phyloP scores from a whole-genome alignment of 2,113 vertebrate genomes.

The Ornithorhynchus anatinus region DNA sequence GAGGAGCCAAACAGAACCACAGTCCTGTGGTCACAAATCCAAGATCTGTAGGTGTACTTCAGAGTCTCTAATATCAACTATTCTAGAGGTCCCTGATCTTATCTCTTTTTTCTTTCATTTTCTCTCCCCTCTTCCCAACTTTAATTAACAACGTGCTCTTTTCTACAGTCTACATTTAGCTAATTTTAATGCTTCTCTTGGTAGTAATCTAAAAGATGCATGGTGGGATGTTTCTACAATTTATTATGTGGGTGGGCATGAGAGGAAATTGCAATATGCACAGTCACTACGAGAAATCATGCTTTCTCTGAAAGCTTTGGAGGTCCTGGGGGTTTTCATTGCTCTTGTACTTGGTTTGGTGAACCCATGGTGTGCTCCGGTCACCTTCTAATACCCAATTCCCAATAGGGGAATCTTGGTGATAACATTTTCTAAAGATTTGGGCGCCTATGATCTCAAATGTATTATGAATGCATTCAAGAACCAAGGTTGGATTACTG shows the following conservation, averaged over 20 bases:
- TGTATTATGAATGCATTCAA: no score
- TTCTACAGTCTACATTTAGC: neutral
- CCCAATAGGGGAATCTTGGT: neutral
- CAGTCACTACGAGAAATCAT: neutral
- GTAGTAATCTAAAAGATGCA: neutral
- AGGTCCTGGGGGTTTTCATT: neutral
- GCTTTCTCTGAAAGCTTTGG: neutral
- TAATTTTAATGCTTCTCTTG: neutral
- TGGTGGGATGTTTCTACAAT: neutral
- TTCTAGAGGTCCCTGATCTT: neutral
- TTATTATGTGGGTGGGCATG: neutral
- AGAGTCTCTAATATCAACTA: neutral
- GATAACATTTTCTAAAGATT: neutral
- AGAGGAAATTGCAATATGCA: neutral
- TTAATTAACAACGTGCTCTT: neutral
- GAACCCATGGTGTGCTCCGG: neutral
- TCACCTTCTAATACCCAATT: no score
- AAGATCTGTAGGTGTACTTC: neutral
- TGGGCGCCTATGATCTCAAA: neutral
- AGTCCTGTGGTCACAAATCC: neutral
- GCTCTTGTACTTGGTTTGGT: fast-evolving
- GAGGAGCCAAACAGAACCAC: neutral
- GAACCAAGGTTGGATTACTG: neutral
- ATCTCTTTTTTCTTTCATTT: neutral
- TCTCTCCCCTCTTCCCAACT: neutral